Conservation (phyloP, 2,113 vertebrate species). For the Tricholaema leucomelas region DNA sequence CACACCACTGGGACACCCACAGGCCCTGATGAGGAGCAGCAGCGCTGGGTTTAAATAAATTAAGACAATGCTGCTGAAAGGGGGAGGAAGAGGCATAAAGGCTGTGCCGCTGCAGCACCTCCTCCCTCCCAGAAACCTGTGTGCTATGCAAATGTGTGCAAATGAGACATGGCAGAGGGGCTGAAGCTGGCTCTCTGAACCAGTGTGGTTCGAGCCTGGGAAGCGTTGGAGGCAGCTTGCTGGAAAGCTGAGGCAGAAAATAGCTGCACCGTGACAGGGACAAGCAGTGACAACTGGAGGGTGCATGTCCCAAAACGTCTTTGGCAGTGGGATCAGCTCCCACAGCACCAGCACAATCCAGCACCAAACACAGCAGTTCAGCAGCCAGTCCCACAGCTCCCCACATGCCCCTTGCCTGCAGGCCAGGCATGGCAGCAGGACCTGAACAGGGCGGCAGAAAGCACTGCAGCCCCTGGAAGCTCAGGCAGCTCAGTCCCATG, state of each 20-base stretch:
- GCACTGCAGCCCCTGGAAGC: not conserved
- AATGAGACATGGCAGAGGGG: not conserved
- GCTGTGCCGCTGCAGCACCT: conserved; percentile 41
- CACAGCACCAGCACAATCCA: not conserved
- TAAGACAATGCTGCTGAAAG: not conserved
- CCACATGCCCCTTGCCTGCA: not conserved
- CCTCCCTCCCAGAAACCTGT: conserved; percentile 24
- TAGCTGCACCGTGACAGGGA: not conserved
- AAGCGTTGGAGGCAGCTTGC: not conserved
- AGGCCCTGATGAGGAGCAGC: not conserved
- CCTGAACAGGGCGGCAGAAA: not conserved
- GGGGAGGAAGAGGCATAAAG: not conserved
- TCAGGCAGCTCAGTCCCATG: not conserved
- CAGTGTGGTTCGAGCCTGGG: not conserved
- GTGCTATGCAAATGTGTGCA: conserved; percentile 40
- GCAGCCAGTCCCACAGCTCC: not conserved
- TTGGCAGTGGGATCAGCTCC: not conserved
- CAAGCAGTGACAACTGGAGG: not conserved
- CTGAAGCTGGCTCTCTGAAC: conserved; percentile 1
- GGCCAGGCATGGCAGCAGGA: not conserved
- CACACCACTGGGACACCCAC: not conserved
- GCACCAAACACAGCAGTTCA: not conserved
- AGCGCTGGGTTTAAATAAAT: not conserved
- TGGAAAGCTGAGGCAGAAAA: conserved; percentile 32
- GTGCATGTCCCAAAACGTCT: not conserved